Conservation (phyloP, 2,113 vertebrate genomes). For the Pleuronectes platessa region DNA sequence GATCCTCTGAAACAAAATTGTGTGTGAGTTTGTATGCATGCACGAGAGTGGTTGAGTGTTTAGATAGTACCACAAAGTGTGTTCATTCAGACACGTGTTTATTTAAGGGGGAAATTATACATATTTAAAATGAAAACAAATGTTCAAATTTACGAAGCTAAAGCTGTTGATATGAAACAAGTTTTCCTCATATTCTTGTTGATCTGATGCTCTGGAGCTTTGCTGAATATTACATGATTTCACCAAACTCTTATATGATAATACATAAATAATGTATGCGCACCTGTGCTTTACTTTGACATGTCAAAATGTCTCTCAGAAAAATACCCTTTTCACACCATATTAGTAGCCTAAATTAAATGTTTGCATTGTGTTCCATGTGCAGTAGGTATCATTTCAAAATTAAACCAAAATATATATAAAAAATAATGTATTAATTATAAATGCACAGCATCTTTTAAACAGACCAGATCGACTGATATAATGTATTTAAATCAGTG, state of each 20-base stretch:
- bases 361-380: neutral
- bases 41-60: neutral
- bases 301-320: too few species aligned
- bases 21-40: constrained; percentile 40
- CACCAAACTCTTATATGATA: too few species aligned
- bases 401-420: neutral
- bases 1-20: constrained; percentile 5
- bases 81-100: constrained; percentile 10
- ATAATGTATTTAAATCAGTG: too few species aligned
- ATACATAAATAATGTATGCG: too few species aligned
- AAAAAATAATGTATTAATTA: too few species aligned
- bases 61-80: neutral
- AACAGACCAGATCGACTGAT: neutral
- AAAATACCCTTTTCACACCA: neutral
- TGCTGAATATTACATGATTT: too few species aligned
- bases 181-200: neutral
- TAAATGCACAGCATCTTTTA: neutral
- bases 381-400: neutral
- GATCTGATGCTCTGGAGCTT: neutral
- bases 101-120: neutral
- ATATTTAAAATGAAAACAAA: neutral
- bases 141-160: neutral
- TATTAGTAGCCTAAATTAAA: neutral
- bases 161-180: neutral
- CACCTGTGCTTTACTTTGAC: too few species aligned